Conservation (phyloP, 35 echinoderm and acorn worm species). For the Diadema setosum region DNA sequence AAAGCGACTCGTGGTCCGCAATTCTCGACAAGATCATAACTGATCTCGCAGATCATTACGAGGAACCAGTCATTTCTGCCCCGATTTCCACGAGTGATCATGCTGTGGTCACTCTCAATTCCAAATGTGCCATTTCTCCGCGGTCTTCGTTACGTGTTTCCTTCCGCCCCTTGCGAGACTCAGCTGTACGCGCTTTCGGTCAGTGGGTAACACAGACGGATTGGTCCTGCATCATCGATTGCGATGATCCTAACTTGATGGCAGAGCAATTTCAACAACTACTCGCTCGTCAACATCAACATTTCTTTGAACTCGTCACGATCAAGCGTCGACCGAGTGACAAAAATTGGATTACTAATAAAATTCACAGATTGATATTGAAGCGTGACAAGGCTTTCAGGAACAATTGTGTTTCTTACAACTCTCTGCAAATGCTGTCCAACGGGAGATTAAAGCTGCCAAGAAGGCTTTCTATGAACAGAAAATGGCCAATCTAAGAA, state of each 20-base stretch:
- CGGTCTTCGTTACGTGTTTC: background rate
- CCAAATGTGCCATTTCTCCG: background rate
- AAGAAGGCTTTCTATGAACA: background rate
- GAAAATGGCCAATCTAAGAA: background rate
- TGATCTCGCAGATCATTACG: too few relatives aligned
- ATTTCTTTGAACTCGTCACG: background rate
- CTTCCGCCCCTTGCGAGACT: background rate
- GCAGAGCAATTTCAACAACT: background rate
- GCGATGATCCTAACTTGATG: background rate
- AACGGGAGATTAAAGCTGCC: background rate
- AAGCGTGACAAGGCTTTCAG: background rate
- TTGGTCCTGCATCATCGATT: background rate
- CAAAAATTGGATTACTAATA: background rate
- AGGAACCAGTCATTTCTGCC: too few relatives aligned
- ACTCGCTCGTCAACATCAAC: background rate
- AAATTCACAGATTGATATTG: background rate
- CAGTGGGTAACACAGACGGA: background rate
- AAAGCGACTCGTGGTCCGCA: too few relatives aligned
- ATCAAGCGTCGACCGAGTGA: background rate
- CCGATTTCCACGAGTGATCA: background rate
- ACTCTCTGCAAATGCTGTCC: background rate
- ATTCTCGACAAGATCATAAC: too few relatives aligned
- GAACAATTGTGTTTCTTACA: background rate
- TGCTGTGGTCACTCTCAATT: background rate
- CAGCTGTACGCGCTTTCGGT: background rate